Evolutionary conservation across 2,113 vertebrate species (phyloP), one percentile per base, ranked within the genome.

Genomic region (Glareola pratincola): DNA sequence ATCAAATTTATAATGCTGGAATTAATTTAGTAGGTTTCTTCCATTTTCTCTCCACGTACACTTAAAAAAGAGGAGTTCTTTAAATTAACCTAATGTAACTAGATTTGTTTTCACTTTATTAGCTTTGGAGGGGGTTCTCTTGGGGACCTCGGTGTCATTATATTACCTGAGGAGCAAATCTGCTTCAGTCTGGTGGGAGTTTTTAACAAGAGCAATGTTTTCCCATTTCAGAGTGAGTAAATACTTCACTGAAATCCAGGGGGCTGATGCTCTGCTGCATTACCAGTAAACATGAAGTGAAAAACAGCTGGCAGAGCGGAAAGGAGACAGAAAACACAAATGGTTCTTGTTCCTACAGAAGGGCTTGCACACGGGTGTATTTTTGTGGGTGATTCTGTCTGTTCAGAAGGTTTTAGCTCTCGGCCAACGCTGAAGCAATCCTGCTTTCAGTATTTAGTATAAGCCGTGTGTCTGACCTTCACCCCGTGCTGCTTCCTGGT

Each of bases 91-190:
- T 89, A 88, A 78, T 88, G 68, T 80, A 92, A 67, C 96, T 47
- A 68, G 91, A 95, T 94, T 97, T 92, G 96, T 94, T 96, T 96
- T 96, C 80, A 26, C 66, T 94, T 97, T 90, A 95, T 96, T 96
- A 84, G 87, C 92, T 94, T 95, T 94, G 86, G 89, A 97, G 76
- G 92, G 87, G 73, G 73, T 72, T 96, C 95, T 92, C 94, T 72
- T 72, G 95, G 79, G 92, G 84, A 85, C 81, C 56, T 90, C 29
- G 5, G 86, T 92, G 91, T 88, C 93, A 85, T 97, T 93, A 64
- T 85, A 79, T 93, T 97, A 77, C 96, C 93, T 71, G 82, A 96
- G 91, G 78, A 96, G 60, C 74, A 87, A 88, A 96, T 95, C 92
- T 91, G 73, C 92, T 64, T 76, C 41, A 39, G 77, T 75, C 81